These are phyloP conservation scores for Lepidocyrtinus sp. DNA, from an alignment of 2,888 invertebrate species.

Conservation along the genomic window DNA sequence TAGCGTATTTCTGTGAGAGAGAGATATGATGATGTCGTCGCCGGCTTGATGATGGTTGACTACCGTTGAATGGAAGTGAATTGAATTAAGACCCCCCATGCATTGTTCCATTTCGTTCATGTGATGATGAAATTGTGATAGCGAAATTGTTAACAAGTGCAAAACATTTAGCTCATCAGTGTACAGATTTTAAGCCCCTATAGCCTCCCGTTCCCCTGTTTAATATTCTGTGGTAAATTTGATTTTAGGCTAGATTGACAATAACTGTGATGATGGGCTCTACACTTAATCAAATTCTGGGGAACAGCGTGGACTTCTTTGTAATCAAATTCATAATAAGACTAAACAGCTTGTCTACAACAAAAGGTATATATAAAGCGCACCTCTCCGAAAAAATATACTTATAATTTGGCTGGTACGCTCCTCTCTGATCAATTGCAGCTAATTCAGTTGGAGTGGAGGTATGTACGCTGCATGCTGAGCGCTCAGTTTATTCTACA, in stretches of 20 bases:
- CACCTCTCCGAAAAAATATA: too few relatives aligned
- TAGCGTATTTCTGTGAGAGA: neutral
- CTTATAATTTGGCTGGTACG: too few relatives aligned
- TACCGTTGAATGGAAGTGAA: constrained; percentile 22
- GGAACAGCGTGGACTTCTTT: neutral
- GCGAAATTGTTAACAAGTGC: constrained; percentile 29
- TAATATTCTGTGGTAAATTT: neutral
- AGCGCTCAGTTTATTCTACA: neutral
- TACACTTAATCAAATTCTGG: constrained; percentile 22
- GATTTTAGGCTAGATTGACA: constrained; percentile 41
- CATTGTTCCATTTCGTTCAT: neutral
- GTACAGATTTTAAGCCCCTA: neutral
- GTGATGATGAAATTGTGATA: constrained; percentile 33
- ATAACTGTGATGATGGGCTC: constrained; percentile 23
- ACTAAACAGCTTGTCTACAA: neutral
- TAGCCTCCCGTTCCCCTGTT: constrained; percentile 12
- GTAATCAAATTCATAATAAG: neutral
- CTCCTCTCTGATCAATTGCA: neutral
- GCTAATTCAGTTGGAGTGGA: neutral
- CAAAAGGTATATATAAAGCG: too few relatives aligned
- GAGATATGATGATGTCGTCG: neutral
- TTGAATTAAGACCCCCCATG: constrained; percentile 48
- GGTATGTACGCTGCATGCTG: neutral
- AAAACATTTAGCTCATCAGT: neutral
- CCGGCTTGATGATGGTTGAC: constrained; percentile 25